Conservation (phyloP, 2,797 vertebrate species). For the Iguana delicatissima region DNA sequence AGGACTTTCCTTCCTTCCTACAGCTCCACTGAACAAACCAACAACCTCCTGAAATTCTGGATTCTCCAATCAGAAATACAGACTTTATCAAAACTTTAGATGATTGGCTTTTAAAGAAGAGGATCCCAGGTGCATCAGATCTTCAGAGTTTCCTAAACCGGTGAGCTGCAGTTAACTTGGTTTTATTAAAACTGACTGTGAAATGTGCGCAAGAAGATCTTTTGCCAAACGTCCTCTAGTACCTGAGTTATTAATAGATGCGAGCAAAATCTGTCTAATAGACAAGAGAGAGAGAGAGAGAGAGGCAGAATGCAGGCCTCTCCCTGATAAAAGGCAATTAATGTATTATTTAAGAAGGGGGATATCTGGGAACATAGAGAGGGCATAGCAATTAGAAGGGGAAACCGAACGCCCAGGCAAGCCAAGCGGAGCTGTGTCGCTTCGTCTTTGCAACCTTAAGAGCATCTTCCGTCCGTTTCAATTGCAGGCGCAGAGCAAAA, state of each 20-base stretch:
- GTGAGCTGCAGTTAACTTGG: slow-evolving; percentile 69
- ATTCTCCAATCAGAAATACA: slow-evolving; percentile 83
- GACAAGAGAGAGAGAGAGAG: background rate
- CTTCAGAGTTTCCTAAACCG: slow-evolving; percentile 60
- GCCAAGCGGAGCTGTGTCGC: slow-evolving; percentile 64
- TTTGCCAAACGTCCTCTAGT: slow-evolving; percentile 73
- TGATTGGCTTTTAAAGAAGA: slow-evolving; percentile 80
- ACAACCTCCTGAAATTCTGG: slow-evolving; percentile 72
- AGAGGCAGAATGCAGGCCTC: background rate
- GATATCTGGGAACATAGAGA: slow-evolving; percentile 40
- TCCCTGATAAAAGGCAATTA: background rate
- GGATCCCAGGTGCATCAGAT: slow-evolving; percentile 46
- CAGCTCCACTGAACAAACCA: slow-evolving; percentile 46
- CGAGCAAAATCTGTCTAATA: slow-evolving; percentile 59
- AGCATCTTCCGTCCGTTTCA: slow-evolving; percentile 71
- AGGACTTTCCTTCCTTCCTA: background rate
- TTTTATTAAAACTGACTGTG: slow-evolving; percentile 64
- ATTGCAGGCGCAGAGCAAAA: slow-evolving; percentile 73
- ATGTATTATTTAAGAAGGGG: slow-evolving; percentile 72
- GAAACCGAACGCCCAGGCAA: slow-evolving; percentile 72
- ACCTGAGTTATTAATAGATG: slow-evolving; percentile 78
- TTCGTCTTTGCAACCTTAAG: slow-evolving; percentile 75
- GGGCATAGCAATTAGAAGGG: slow-evolving; percentile 61
- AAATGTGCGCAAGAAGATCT: slow-evolving; percentile 65
- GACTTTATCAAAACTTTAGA: slow-evolving; percentile 76